Evolutionary conservation across 2,113 vertebrate genomes (phyloP), one percentile per base, ranked within the genome.

Genomic region (Osmerus mordax): DNA sequence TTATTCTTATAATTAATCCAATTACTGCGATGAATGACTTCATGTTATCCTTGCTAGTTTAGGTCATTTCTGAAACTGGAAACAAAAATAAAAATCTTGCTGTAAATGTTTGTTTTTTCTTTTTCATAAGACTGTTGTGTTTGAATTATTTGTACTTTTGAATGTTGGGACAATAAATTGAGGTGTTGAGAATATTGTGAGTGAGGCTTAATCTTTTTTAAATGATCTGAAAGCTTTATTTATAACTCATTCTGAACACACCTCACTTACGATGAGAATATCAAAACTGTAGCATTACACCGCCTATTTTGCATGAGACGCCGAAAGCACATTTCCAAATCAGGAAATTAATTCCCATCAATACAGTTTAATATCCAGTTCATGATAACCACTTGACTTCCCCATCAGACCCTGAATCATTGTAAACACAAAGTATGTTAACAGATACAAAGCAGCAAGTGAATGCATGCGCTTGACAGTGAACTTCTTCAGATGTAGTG

Each of bases 131-230:
- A 93, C 95, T 97, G 96, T 97, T 97, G 96, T 97, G 96, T 98
- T 98, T 97, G 94, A 97, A 98, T 97, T 97, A 97, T 98, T 98
- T 98, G 97, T 98, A 98, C 93, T 97, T 97, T 93, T 97, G 96
- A 97, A 95, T 98, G 95, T 98, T 96, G 96, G 95, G 95, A 98
- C 95, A 98, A 98, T 98, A 98, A 98, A 98, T 96, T 95, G 96
- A 97, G 96, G 95, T 98, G 95, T 97, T 91, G 89, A 93, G 90
- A 93, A 89, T 85, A 90, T 78, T 53, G 78, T 81, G 41, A 47
- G 41, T 47, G 41, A 47, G 73, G 86, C 83, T 83, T 87, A 13
- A 9, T 64, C 15, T 64, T 28, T 18, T 64, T 7, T 4, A 36
- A 36, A 36, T 36, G 3, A 36, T 36, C 32, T 36, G 32, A 36